Percentiles rank a stretch among this genome's conserved stretches.
These are phyloP conservation scores for Kryptopterus vitreolus DNA, from an alignment of 2,797 vertebrate species.

Conservation along the genomic window DNA sequence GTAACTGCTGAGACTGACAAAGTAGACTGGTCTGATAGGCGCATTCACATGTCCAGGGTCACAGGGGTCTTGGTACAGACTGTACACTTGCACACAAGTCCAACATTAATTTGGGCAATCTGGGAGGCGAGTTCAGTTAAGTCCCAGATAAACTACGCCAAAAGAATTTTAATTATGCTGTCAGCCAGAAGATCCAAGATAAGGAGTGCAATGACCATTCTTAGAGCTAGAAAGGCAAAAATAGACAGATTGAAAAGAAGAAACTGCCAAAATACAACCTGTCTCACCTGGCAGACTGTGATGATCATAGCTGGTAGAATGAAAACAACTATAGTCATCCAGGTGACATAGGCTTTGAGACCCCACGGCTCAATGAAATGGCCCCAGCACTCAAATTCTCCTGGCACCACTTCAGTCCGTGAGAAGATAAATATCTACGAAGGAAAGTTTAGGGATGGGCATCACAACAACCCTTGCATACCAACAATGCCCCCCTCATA, in stretches of 20 bases:
- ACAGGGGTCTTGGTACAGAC: conserved; percentile 3
- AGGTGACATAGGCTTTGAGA: conserved; percentile 83
- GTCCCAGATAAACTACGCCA: not conserved
- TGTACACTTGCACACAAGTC: not conserved
- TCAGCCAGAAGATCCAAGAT: not conserved
- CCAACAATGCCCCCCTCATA: not conserved
- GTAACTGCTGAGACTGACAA: conserved; percentile 15
- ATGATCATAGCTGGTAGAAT: conserved; percentile 80
- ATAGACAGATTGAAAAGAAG: not conserved
- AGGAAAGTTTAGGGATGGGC: not conserved
- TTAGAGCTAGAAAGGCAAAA: not conserved
- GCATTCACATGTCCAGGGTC: not conserved
- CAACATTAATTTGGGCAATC: not conserved
- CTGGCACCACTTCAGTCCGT: conserved; percentile 72
- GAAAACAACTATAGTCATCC: conserved; percentile 84
- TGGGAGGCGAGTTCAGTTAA: not conserved
- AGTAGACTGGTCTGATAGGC: conserved; percentile 14
- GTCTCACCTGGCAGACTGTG: conserved; percentile 78
- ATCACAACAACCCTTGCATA: not conserved
- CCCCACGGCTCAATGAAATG: conserved; percentile 81
- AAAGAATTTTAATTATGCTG: not conserved
- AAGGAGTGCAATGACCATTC: not conserved
- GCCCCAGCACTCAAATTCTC: conserved; percentile 83
- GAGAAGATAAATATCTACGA: conserved; percentile 84
- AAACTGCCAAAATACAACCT: not conserved